Evolutionary conservation across 2,113 vertebrate genomes (phyloP).

Genomic region (Crocuta crocuta): DNA sequence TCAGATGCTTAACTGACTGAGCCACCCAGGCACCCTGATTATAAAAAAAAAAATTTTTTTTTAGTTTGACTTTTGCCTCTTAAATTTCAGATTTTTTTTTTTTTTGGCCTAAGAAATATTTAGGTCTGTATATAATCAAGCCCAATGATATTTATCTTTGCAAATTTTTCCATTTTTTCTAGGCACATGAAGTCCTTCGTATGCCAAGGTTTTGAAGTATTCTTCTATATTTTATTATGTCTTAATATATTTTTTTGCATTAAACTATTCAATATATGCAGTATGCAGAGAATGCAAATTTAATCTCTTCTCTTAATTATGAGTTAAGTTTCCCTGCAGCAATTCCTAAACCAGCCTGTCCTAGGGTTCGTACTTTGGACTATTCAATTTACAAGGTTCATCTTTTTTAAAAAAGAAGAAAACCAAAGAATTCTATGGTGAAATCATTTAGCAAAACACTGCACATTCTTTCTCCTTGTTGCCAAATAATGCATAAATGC

Average conservation of each 20-base stretch:
- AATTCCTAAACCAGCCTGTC: not conserved
- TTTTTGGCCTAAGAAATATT: not conserved
- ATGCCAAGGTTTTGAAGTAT: not conserved
- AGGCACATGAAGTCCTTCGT: not conserved
- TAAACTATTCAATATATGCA: not conserved
- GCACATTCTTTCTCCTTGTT: not conserved
- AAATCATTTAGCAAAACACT: not conserved
- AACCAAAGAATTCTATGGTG: not conserved
- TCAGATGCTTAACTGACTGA: no score
- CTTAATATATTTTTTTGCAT: not conserved
- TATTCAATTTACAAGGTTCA: not conserved
- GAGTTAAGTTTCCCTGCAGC: not conserved
- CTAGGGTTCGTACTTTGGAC: not conserved
- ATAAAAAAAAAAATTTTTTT: not conserved
- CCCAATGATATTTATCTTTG: not conserved
- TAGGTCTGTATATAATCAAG: not conserved
- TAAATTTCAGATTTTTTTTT: not conserved
- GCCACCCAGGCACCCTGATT: not conserved
- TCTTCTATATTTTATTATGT: not conserved
- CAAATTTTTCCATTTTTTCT: not conserved
- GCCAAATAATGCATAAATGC: not conserved
- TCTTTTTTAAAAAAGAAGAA: not conserved
- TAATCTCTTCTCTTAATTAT: not conserved
- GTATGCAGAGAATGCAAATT: not conserved
- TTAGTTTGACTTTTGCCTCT: not conserved